Base-by-base conservation (phyloP, 1,140 invertebrate genomes). In the Himalopsyche phryganea region DNA sequence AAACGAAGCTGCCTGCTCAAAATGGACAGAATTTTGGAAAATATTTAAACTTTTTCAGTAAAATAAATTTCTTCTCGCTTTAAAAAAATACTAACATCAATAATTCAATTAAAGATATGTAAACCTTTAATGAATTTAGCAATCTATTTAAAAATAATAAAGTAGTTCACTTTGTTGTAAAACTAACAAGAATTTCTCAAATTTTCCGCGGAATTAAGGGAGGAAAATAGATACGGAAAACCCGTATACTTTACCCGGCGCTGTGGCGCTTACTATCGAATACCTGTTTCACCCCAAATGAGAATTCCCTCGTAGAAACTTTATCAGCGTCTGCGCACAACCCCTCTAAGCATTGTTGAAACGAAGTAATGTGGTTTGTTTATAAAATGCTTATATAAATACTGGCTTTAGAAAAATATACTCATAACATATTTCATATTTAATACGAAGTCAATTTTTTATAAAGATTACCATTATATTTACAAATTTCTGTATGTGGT, bases 21-120 rank as follows among this genome's bases (percentile, higher is more conserved):
- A 20, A 63, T 63, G 52, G 61, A 63, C 35, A 63, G 49, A 63
- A 63, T 63, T 59, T 63, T 63, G 61, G 52, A 50, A 44, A 51
- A 40, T 55, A 60, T 63, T 40, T n/a, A 19, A 49, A 49, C 9
- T 36, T 49, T 48, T 48, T 28, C 40, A 44, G 23, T 5, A 42
- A 42, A 7, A 23, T 15, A 45, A 17, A 11, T 17, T 45, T 15
- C 18, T 45, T 19, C 14, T 11, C n/a, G n/a, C n/a, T n/a, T n/a
- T n/a, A n/a, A n/a, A n/a, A n/a, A n/a, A n/a, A n/a, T n/a, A n/a
- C n/a, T n/a, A n/a, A n/a, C n/a, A n/a, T n/a, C n/a, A n/a, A n/a
- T n/a, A n/a, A 35, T 6, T 35, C 33, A 35, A 35, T 7, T 35
- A 7, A 7, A 6, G n/a, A 35, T 7, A 7, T 35, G 33, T 7